Percentiles rank a stretch among this genome's conserved stretches.
These are phyloP conservation scores for Mustelus asterias DNA, from an alignment of 2,113 vertebrate genomes.

Conservation along the genomic window DNA sequence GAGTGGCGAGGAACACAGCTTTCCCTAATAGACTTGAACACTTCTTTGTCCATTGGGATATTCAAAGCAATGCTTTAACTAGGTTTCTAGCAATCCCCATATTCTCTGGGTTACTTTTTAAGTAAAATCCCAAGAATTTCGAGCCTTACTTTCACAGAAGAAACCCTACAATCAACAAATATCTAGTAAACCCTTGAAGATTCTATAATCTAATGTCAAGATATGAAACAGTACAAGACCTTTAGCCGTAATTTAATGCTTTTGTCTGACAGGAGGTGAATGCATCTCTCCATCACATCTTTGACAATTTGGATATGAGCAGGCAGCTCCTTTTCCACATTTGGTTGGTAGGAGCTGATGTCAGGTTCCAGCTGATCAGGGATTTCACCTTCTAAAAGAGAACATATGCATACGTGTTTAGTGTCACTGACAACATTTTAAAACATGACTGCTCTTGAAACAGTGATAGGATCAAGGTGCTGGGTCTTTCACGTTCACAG, in stretches of 20 bases:
- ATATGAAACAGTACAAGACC: constrained; percentile 52
- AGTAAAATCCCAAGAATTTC: background rate
- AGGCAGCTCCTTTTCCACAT: constrained; percentile 60
- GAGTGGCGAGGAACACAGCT: background rate
- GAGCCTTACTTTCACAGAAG: background rate
- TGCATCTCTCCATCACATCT: constrained; percentile 78
- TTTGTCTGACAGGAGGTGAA: constrained; percentile 73
- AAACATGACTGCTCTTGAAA: background rate
- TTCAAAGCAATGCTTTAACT: background rate
- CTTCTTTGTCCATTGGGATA: background rate
- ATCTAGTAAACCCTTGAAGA: background rate
- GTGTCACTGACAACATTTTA: background rate
- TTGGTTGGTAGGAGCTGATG: constrained; percentile 28
- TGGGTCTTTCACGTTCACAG: background rate
- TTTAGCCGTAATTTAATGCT: constrained; percentile 70
- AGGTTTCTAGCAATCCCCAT: background rate
- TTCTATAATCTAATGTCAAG: background rate
- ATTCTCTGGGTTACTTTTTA: background rate
- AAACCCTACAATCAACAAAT: background rate
- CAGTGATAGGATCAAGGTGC: background rate
- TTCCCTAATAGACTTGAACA: background rate
- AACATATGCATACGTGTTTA: background rate
- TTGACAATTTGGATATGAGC: constrained; percentile 66
- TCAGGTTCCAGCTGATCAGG: constrained; percentile 39
- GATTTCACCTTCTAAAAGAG: constrained; percentile 49